phyloP scores from a whole-genome alignment of 2,797 vertebrate species.

The Myiotriccus ornatus region DNA sequence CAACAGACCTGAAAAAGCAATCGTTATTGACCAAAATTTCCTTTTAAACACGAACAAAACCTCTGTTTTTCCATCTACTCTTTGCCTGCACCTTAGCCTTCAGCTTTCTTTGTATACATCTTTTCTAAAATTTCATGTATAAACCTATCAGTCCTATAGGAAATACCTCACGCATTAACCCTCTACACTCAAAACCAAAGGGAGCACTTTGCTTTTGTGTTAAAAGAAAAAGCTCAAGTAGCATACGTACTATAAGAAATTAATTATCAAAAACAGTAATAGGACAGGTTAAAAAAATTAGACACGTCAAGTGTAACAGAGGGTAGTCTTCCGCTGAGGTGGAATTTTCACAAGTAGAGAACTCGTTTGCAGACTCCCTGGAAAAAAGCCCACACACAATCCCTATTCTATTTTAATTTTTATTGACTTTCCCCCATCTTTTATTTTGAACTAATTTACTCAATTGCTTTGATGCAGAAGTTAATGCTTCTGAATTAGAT shows the following conservation, averaged over 20 bases:
- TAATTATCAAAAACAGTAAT: not conserved
- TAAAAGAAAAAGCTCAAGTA: not conserved
- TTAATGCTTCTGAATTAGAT: not conserved
- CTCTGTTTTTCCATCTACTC: not conserved
- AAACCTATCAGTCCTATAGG: not conserved
- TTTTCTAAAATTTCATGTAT: not conserved
- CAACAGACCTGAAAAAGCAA: conserved; percentile 26
- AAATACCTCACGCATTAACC: not conserved
- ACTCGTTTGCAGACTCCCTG: not conserved
- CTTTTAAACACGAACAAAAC: conserved; percentile 9
- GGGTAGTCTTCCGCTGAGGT: not conserved
- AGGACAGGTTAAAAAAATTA: not conserved
- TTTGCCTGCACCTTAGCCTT: not conserved
- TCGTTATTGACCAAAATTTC: not conserved
- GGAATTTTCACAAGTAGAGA: not conserved
- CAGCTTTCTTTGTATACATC: not conserved
- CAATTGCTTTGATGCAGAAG: not conserved
- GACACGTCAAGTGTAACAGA: not conserved
- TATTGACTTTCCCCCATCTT: not conserved
- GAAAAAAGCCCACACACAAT: not conserved
- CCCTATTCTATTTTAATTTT: not conserved
- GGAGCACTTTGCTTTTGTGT: not conserved
- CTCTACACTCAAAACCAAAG: not conserved
- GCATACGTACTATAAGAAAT: not conserved
- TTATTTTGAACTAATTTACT: not conserved